Percentiles rank a stretch among this genome's conserved stretches.
phyloP scores from a whole-genome alignment of 1,140 invertebrate genomes.

The Caenorhabditis latens region DNA sequence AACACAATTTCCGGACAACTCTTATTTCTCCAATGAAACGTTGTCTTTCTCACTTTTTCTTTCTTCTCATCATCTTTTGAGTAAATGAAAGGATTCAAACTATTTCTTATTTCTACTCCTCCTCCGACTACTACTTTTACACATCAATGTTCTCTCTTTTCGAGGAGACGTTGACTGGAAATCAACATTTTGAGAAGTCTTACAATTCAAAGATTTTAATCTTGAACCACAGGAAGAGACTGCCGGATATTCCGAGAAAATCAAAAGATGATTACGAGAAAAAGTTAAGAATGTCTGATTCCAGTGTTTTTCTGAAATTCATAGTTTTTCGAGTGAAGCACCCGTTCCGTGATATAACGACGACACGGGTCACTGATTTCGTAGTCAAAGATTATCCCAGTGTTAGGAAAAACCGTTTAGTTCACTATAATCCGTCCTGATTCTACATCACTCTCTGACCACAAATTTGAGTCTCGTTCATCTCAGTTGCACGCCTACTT shows the following conservation, averaged over 20 bases:
- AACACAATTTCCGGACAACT: slow-evolving; percentile 41
- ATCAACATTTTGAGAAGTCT: background rate
- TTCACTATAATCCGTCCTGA: slow-evolving; percentile 2
- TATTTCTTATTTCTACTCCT: background rate
- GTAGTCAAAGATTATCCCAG: slow-evolving; percentile 6
- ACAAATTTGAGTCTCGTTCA: background rate
- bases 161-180: background rate
- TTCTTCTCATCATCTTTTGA: background rate
- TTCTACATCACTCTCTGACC: background rate
- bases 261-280: background rate
- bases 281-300: background rate
- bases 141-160: slow-evolving; percentile 5
- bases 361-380: no score
- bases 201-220: no score
- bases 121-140: slow-evolving; percentile 1
- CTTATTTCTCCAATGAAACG: background rate
- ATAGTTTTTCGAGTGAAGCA: background rate
- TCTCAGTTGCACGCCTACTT: background rate
- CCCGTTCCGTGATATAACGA: background rate
- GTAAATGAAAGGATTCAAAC: slow-evolving; percentile 9
- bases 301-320: background rate
- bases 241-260: background rate
- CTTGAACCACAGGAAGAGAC: background rate
- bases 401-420: background rate
- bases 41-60: background rate